Conservation (phyloP, 2,888 invertebrate species). For the Sturmia bella region DNA sequence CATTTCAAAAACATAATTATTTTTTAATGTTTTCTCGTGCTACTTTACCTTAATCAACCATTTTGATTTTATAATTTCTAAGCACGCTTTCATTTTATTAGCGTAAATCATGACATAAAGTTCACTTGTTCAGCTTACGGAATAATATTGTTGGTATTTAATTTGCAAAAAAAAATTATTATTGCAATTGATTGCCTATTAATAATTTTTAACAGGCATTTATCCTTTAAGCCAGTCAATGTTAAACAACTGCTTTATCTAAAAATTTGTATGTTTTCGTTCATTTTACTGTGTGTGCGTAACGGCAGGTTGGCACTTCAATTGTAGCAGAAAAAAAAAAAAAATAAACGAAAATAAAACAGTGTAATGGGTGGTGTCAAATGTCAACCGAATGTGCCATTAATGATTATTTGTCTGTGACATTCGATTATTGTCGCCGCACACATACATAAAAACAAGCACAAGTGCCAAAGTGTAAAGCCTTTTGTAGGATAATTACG, state of each 20-base stretch:
- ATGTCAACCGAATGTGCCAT: conserved; percentile 12
- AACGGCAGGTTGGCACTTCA: background rate
- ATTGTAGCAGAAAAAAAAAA: conserved; percentile 13
- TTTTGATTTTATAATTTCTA: no score
- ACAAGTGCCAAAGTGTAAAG: conserved; percentile 20
- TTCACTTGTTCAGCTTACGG: no score
- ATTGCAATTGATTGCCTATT: no score
- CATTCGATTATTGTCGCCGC: conserved; percentile 55
- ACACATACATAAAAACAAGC: conserved; percentile 15
- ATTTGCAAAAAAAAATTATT: no score
- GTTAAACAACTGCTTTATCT: background rate
- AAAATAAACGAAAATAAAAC: background rate
- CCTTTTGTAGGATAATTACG: conserved; percentile 9
- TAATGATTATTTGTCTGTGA: conserved; percentile 42
- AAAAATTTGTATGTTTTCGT: background rate
- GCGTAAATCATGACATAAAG: no score
- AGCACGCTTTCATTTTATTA: no score
- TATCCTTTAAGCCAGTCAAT: conserved; percentile 1
- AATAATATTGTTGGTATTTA: no score
- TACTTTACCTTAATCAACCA: no score
- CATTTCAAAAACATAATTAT: no score
- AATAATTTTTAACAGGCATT: no score
- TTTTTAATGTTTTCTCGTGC: no score
- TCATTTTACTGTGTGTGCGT: background rate
- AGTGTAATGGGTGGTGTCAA: conserved; percentile 32